Base-by-base conservation (phyloP, 1,140 invertebrate genomes). In the Hirudo medicinalis region DNA sequence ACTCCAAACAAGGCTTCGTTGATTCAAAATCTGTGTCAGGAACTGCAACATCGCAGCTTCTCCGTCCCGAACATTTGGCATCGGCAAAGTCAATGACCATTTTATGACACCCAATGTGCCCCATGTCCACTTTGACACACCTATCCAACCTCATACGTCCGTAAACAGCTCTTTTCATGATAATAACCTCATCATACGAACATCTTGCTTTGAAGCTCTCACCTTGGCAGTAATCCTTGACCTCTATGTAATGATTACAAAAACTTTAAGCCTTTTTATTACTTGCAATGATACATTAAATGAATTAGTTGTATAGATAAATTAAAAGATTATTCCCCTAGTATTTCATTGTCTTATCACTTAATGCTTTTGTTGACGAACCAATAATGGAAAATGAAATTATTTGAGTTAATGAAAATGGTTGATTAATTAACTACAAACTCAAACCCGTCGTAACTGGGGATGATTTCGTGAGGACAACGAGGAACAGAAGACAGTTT, bases 181-280 rank as follows among this genome's bases (percentile, higher is more conserved):
- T 43, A 32, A 73, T 53, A 19, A 73, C 69, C 68, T 73, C 69
- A 27, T 71, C 69, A 22, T 40, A 53, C 6, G 55, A 54, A 40
- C 72, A 73, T 27, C 49, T 54, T 20, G 57, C 69, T 54, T 43
- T 17, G 69, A 73, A 73, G 25, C 36, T 67, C 60, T 73, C 72
- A 1, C 72, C 72, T 43, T 73, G 67, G 40, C 72, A 73, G 32
- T 73, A 73, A 25, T 73, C 72, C 40, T 49, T 72, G 43, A 43
- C 36, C 17, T 71, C 54, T 71, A 40, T 20, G 40, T 17, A 49
- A 49, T 49, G 43, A 49, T 49, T 49, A 49, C 32, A 36, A 36
- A 3, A 8, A 49, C 43, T 49, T 15, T 49, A 15, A 15, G 15
- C 15, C 11, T 49, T 15, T 49, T 11, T 13, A 49, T 49, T 49